These are phyloP conservation scores for Hemaris fuciformis DNA, from an alignment of 2,888 invertebrate species.

Conservation along the genomic window DNA sequence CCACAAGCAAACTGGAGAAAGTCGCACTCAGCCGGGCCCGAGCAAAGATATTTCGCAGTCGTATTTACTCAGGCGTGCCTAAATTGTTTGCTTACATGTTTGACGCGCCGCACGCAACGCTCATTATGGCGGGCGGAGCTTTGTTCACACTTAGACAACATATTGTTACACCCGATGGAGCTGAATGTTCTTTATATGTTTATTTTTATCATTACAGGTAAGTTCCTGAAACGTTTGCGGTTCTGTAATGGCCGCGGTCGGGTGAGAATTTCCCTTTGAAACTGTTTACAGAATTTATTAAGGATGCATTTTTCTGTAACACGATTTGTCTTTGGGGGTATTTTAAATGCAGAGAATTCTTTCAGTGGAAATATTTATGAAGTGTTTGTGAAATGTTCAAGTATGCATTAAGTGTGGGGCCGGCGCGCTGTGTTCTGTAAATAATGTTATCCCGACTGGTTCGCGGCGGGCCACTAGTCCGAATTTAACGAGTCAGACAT, in stretches of 20 bases:
- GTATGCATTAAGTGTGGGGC: background rate
- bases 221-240: slow-evolving; percentile 61
- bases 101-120: slow-evolving; percentile 79
- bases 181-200: slow-evolving; percentile 71
- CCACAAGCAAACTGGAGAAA: slow-evolving; percentile 60
- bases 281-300: slow-evolving; percentile 33
- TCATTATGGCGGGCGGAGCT: slow-evolving; percentile 76
- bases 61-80: slow-evolving; percentile 80
- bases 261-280: slow-evolving; percentile 66
- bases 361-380: background rate
- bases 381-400: slow-evolving; percentile 4
- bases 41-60: slow-evolving; percentile 76
- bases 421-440: background rate
- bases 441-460: slow-evolving; percentile 4
- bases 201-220: slow-evolving; percentile 77
- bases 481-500: slow-evolving; percentile 38
- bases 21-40: slow-evolving; percentile 68
- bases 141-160: slow-evolving; percentile 77
- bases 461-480: slow-evolving; percentile 5
- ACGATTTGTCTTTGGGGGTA: slow-evolving; percentile 12
- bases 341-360: slow-evolving; percentile 2
- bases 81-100: slow-evolving; percentile 81
- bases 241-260: slow-evolving; percentile 60
- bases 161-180: slow-evolving; percentile 74
- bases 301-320: slow-evolving; percentile 14